A percentile compares a stretch with the other conserved stretches of the same genome.
Evolutionary conservation across 2,888 invertebrate species (phyloP).

Genomic region (Trilocha varians): DNA sequence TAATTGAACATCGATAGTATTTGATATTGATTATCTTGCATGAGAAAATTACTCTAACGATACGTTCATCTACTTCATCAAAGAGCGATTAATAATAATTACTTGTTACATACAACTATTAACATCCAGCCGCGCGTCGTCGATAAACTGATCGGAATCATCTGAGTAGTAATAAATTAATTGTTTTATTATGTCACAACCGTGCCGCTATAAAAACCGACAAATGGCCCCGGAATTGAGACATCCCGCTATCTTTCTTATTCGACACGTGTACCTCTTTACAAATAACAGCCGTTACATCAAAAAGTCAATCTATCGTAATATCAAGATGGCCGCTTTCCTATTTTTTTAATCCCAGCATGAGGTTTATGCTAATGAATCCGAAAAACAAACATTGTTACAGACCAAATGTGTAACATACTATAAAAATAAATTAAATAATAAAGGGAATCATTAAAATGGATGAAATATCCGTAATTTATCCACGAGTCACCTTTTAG

Average conservation of each 20-base stretch:
- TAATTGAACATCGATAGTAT: neutral
- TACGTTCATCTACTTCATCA: slow-evolving; percentile 45
- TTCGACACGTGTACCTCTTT: slow-evolving; percentile 47
- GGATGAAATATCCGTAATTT: slow-evolving; percentile 72
- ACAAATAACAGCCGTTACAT: slow-evolving; percentile 47
- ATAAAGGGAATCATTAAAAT: slow-evolving; percentile 73
- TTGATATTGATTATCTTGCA: neutral
- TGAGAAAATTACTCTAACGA: slow-evolving; percentile 26
- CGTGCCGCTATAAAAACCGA: slow-evolving; percentile 56
- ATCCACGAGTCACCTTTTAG: slow-evolving; percentile 72
- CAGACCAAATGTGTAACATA: slow-evolving; percentile 71
- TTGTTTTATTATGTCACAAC: slow-evolving; percentile 69
- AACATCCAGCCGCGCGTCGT: slow-evolving; percentile 53
- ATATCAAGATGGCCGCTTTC: slow-evolving; percentile 52
- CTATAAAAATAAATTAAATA: slow-evolving; percentile 73
- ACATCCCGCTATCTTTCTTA: slow-evolving; percentile 67
- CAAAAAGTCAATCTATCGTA: slow-evolving; percentile 52
- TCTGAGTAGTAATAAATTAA: slow-evolving; percentile 65
- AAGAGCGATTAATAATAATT: slow-evolving; percentile 67
- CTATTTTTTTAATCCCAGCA: slow-evolving; percentile 51
- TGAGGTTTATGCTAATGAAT: slow-evolving; percentile 68
- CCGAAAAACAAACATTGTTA: slow-evolving; percentile 72
- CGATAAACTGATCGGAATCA: slow-evolving; percentile 64
- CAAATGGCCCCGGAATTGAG: slow-evolving; percentile 65
- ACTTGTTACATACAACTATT: slow-evolving; percentile 63